Conservation (phyloP, 2,888 invertebrate species). For the Pachliopta kotzebuea region DNA sequence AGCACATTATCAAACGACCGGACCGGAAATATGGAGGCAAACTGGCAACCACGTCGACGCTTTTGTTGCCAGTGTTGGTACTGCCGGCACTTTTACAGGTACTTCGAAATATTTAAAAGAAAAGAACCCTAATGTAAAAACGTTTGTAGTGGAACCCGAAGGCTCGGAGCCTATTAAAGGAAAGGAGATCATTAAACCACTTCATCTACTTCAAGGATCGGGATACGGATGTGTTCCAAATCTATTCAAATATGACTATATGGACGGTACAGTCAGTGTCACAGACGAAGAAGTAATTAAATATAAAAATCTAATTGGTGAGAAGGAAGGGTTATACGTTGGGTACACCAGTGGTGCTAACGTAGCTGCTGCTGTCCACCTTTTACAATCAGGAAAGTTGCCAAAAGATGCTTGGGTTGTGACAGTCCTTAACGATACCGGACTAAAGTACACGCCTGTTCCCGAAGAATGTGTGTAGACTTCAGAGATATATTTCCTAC, state of each 20-base stretch:
- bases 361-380: conserved; percentile 66
- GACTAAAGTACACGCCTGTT: conserved; percentile 67
- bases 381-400: conserved; percentile 60
- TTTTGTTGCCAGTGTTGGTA: conserved; percentile 67
- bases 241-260: conserved; percentile 59
- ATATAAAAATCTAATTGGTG: conserved; percentile 60
- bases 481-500: too few relatives aligned
- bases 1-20: conserved; percentile 66
- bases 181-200: conserved; percentile 61
- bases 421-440: conserved; percentile 62
- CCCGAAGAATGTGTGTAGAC: conserved; percentile 41
- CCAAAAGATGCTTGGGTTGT: conserved; percentile 68
- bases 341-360: conserved; percentile 73
- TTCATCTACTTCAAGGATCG: conserved; percentile 70
- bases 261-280: conserved; percentile 65
- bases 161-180: conserved; percentile 70
- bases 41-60: conserved; percentile 68
- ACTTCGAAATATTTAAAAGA: conserved; percentile 66
- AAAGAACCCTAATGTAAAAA: conserved; percentile 53
- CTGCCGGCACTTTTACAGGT: conserved; percentile 67
- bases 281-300: conserved; percentile 62
- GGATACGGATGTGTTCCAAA: conserved; percentile 68
- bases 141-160: conserved; percentile 65
- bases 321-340: conserved; percentile 67
- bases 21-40: conserved; percentile 73